These are phyloP conservation scores for Zaprionus bogoriensis DNA, from an alignment of 2,888 invertebrate species.

Conservation along the genomic window DNA sequence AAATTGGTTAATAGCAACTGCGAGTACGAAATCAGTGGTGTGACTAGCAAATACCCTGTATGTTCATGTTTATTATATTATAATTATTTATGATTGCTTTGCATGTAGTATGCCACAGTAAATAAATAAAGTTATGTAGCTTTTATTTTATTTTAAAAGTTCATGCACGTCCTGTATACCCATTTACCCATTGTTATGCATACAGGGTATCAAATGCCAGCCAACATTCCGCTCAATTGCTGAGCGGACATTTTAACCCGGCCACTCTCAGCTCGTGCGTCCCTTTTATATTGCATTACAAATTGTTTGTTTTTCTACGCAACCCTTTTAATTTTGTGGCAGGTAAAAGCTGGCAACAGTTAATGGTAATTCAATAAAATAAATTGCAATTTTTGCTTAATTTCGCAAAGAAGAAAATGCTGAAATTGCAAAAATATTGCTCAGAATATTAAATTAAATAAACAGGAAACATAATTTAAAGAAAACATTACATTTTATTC, in stretches of 20 bases:
- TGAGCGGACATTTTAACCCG: constrained; percentile 36
- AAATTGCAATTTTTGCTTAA: constrained; percentile 12
- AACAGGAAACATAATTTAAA: too few species aligned
- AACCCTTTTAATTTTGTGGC: constrained; percentile 53
- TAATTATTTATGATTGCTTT: neutral
- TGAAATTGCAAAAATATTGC: too few species aligned
- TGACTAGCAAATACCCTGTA: constrained; percentile 2
- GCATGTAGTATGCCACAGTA: neutral
- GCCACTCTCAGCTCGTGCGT: neutral
- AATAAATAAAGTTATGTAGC: too few species aligned
- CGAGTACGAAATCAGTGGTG: neutral
- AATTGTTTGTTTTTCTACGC: constrained; percentile 43
- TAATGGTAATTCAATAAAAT: constrained; percentile 35
- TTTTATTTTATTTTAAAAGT: neutral
- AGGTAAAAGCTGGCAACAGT: constrained; percentile 36
- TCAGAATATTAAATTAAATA: too few species aligned
- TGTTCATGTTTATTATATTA: neutral
- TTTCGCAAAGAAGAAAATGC: too few species aligned
- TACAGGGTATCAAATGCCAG: constrained; percentile 34
- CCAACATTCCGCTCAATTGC: constrained; percentile 59
- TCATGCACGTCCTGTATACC: too few species aligned
- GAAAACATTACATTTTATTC: too few species aligned
- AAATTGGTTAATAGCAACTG: constrained; percentile 53
- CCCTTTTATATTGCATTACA: constrained; percentile 45
- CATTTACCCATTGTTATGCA: neutral